Evolutionary conservation across 2,113 vertebrate genomes (phyloP), one percentile per base, ranked within the genome.

Genomic region (Gymnogyps californianus): DNA sequence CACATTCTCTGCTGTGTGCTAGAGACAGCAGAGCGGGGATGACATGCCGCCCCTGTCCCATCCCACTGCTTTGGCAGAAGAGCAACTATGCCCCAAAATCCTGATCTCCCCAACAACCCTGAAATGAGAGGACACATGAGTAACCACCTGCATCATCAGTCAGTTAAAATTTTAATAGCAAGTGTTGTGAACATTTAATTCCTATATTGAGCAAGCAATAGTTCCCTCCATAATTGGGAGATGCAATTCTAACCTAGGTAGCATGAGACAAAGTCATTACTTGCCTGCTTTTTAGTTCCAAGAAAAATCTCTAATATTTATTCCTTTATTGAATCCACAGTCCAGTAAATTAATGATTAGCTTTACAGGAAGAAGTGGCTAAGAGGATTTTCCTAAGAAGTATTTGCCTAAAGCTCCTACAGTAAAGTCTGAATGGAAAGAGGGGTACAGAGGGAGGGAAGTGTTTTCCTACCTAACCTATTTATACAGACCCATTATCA

Each of bases 381-480:
- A 59, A 96, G 74, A 92, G 58, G 76, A 96, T 96, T 95, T 94
- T 78, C 46, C 62, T 71, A 80, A 89, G 22, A 31, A 77, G 11
- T 70, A 75, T 95, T 96, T 96, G 64, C 69, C 51, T 89, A 70
- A 67, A 62, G 57, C 55, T 90, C 64, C 69, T 77, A 52, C 34
- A 57, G n/a, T 38, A 25, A 93, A 79, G 29, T 72, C 55, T 51
- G 64, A 93, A 67, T 58, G 26, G 46, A 65, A 87, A 91, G 58
- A 93, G 74, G 13, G 29, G 12, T 49, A 70, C 6, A 44, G 32
- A 79, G 5, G 8, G 7, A 88, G 8, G 11, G 55, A 88, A 75
- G 8, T 22, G 7, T 46, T 87, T 86, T 87, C 26, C n/a, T 58
- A 28, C 11, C 21, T 40, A 40, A 51, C 0, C 0, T 74, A 84